Conservation (phyloP, 2,797 vertebrate genomes). For the Allochrocebus solatus region DNA sequence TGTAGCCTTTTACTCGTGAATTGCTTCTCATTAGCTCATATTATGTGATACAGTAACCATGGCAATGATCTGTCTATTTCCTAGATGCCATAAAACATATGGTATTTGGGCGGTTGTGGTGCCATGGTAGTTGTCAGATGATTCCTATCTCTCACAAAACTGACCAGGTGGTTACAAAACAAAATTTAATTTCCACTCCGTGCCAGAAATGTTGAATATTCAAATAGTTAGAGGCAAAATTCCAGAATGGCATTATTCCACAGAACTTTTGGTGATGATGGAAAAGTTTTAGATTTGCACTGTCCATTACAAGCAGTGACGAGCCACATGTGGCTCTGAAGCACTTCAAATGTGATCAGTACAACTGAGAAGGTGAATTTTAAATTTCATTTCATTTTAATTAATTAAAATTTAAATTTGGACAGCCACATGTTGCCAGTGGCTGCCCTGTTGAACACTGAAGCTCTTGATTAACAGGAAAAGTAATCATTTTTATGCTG, state of each 20-base stretch:
- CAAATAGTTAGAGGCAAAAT: not conserved
- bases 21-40: slow-evolving; percentile 71
- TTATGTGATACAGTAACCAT: slow-evolving; percentile 72
- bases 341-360: not conserved
- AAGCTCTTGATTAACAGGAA: not conserved
- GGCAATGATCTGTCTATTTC: slow-evolving; percentile 65
- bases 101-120: slow-evolving; percentile 32
- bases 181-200: not conserved
- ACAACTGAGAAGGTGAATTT: not conserved
- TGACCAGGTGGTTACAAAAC: not conserved
- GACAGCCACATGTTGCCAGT: not conserved
- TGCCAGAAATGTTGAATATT: not conserved
- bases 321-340: not conserved
- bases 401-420: not conserved
- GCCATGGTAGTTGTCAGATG: slow-evolving; percentile 18
- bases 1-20: slow-evolving; percentile 66
- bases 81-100: slow-evolving; percentile 40
- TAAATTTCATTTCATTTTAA: not conserved
- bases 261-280: not conserved
- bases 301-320: not conserved
- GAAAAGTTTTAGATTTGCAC: not conserved
- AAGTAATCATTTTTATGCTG: not conserved
- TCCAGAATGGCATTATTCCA: not conserved
- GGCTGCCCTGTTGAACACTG: not conserved
- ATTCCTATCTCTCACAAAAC: slow-evolving; percentile 29